These are phyloP conservation scores for Acronicta leporina DNA, from an alignment of 2,888 invertebrate species.

Conservation along the genomic window DNA sequence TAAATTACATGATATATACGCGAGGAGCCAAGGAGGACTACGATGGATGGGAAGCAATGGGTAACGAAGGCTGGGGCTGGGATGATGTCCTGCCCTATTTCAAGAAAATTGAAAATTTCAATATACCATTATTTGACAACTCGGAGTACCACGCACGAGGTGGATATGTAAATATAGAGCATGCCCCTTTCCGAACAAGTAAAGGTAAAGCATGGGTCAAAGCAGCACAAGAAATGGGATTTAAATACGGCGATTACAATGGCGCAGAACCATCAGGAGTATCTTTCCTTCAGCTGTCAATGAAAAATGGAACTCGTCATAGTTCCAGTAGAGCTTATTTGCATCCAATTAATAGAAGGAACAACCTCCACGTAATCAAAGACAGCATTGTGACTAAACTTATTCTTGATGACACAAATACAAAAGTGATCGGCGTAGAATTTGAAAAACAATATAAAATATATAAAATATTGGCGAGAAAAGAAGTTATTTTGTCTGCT, in stretches of 20 bases:
- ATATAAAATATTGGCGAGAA: slow-evolving; percentile 89
- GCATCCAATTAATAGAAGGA: slow-evolving; percentile 87
- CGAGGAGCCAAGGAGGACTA: slow-evolving; percentile 92
- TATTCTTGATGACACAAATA: slow-evolving; percentile 87
- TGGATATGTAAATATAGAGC: slow-evolving; percentile 89
- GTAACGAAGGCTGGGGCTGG: slow-evolving; percentile 93
- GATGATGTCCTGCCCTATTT: slow-evolving; percentile 93
- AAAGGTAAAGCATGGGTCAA: slow-evolving; percentile 89
- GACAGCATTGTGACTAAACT: slow-evolving; percentile 89
- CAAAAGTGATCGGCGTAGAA: slow-evolving; percentile 89
- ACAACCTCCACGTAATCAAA: slow-evolving; percentile 90
- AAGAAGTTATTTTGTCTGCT: slow-evolving; percentile 93
- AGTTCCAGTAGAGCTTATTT: slow-evolving; percentile 92
- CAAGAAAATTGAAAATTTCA: slow-evolving; percentile 93
- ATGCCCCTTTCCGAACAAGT: slow-evolving; percentile 84
- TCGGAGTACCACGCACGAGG: slow-evolving; percentile 86
- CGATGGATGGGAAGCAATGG: slow-evolving; percentile 92
- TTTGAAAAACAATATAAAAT: slow-evolving; percentile 86
- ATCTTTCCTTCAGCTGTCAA: slow-evolving; percentile 90
- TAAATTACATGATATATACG: slow-evolving; percentile 95
- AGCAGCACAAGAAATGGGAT: slow-evolving; percentile 90
- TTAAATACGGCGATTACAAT: slow-evolving; percentile 90
- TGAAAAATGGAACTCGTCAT: slow-evolving; percentile 90
- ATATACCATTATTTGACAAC: slow-evolving; percentile 87
- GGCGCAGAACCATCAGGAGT: slow-evolving; percentile 90